Base-by-base conservation (phyloP, 2,113 vertebrate species). In the Mustela lutreola region DNA sequence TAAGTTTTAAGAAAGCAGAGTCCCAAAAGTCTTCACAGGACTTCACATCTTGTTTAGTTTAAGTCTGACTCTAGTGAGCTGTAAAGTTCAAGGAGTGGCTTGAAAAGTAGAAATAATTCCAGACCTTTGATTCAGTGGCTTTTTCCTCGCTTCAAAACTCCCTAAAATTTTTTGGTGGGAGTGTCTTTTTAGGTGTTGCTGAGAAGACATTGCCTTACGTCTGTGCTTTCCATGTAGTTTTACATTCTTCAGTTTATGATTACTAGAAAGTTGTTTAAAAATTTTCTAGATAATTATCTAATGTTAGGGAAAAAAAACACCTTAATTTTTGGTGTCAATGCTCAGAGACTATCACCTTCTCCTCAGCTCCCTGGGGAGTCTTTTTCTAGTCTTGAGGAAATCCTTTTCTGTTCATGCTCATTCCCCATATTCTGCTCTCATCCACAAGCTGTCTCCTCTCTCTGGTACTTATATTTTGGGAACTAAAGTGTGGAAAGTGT, bases 1-100 rank as follows among this genome's bases (percentile, higher is more conserved):
- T 39, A 91, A 79, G 62, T 33, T 96, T 92, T 63, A 56, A 85
- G 70, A 81, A 91, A 95, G 48, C 26, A 93, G 45, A 83, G 63
- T 70, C 6, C 70, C 42, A 81, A 84, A 96, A 96, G 83, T 78
- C 56, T 78, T 91, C 36, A 31, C 9, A 65, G 42, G 58, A 78
- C 78, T 93, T 92, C 7, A 76, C 3, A 63, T 65, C 83, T 90
- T 89, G 36, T 87, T 96, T 92, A 39, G 67, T 87, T 62, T 62
- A 62, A 62, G 24, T 92, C 92, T n/a, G 18, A 89, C 65, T 95
- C 67, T 36, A 81, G 50, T 31, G 42, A 89, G 36, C 70, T 93
- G 22, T 76, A 71, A 48, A 56, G 5, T 80, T 62, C 42, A 96
- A 58, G n/a, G 50, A 79, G 16, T 65, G 79, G 3, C 22, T 95